phyloP scores from a whole-genome alignment of 2,113 vertebrate genomes.

The Canis aureus region DNA sequence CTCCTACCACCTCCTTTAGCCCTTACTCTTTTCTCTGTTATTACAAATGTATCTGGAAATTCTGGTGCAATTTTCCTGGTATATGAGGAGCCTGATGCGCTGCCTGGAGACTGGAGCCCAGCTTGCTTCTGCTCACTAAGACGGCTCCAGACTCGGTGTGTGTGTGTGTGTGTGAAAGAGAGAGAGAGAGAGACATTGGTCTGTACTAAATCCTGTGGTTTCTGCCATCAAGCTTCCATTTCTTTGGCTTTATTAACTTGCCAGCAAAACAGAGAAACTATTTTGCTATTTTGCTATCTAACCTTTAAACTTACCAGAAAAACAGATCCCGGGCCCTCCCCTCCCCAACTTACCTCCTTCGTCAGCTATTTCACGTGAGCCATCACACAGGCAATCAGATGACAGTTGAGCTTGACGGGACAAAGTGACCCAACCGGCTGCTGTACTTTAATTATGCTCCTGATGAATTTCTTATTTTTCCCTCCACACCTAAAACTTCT shows the following conservation, averaged over 20 bases:
- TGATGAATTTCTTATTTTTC: neutral
- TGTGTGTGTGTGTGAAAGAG: no score
- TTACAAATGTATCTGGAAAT: neutral
- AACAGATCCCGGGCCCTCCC: neutral
- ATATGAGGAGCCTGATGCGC: neutral
- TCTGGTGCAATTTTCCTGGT: neutral
- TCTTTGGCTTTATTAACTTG: neutral
- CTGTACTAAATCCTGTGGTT: neutral
- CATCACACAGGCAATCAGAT: neutral
- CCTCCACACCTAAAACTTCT: neutral
- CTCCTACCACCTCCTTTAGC: neutral
- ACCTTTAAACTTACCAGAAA: constrained; percentile 16
- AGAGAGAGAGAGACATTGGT: neutral
- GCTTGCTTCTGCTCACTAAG: neutral
- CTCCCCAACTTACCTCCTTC: neutral
- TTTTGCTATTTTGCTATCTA: constrained; percentile 53
- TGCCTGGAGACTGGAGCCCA: neutral
- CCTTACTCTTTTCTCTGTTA: neutral
- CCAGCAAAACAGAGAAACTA: neutral
- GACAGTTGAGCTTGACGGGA: neutral
- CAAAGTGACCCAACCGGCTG: neutral
- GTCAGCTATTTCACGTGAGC: neutral
- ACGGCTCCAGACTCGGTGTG: neutral
- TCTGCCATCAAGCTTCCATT: neutral
- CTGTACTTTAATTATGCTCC: neutral